A percentile compares a stretch with the other conserved stretches of the same genome.
Evolutionary conservation across 2,888 invertebrate genomes (phyloP).

Genomic region (Ctena decussata): DNA sequence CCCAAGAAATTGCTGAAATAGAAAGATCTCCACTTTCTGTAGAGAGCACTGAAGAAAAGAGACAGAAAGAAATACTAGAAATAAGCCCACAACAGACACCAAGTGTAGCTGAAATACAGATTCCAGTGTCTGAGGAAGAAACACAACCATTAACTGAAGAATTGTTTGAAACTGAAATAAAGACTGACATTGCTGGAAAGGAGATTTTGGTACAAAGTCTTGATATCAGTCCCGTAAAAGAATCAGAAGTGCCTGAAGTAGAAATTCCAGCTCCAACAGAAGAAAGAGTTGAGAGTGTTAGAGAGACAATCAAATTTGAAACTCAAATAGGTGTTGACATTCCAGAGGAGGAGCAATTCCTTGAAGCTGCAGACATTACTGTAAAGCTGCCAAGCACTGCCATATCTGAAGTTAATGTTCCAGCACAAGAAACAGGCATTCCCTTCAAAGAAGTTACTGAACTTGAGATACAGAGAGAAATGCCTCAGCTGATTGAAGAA

Average conservation of each 20-base stretch:
- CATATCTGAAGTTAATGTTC: constrained; percentile 13
- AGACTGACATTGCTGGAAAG: constrained; percentile 5
- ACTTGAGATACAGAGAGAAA: neutral
- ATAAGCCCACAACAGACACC: neutral
- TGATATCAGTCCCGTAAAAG: constrained; percentile 2
- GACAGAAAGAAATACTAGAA: constrained; percentile 22
- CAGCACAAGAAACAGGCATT: constrained; percentile 5
- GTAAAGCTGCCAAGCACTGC: neutral
- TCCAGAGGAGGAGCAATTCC: constrained; percentile 11
- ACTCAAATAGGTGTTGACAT: constrained; percentile 38
- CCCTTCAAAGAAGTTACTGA: constrained; percentile 60
- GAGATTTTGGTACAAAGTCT: constrained; percentile 2
- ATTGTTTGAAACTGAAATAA: neutral
- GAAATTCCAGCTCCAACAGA: constrained; percentile 59
- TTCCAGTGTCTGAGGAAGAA: neutral
- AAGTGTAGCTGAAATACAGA: neutral
- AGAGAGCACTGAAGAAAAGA: constrained; percentile 1
- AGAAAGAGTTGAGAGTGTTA: constrained; percentile 36
- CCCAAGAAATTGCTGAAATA: constrained; percentile 27
- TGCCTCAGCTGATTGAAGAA: neutral
- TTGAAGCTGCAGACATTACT: constrained; percentile 27
- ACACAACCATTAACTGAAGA: constrained; percentile 2
- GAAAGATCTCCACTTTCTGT: constrained; percentile 46
- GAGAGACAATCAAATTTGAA: constrained; percentile 15
- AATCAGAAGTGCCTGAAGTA: constrained; percentile 23